Conservation (phyloP, 1,140 invertebrate species). For the Camponotus pennsylvanicus region DNA sequence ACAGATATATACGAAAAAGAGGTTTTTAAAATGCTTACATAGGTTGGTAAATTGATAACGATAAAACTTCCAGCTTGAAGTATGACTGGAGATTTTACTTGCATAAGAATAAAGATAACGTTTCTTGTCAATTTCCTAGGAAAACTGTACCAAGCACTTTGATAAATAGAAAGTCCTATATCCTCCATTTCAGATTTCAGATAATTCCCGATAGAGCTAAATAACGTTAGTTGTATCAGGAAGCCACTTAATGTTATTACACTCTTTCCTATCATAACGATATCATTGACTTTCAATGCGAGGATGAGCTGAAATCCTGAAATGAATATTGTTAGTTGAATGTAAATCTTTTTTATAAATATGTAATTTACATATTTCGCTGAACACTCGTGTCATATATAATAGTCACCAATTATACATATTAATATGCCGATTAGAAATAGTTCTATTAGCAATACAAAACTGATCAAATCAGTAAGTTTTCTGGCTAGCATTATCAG, state of each 20-base stretch:
- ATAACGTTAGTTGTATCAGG: slow-evolving; percentile 44
- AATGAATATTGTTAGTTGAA: background rate
- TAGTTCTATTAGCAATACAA: too few relatives aligned
- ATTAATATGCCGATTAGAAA: too few relatives aligned
- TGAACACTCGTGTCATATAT: background rate
- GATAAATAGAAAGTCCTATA: slow-evolving; percentile 50
- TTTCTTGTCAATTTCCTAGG: slow-evolving; percentile 21
- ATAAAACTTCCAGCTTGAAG: slow-evolving; percentile 50
- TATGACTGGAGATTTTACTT: background rate
- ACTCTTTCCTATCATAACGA: slow-evolving; percentile 34
- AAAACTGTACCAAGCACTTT: slow-evolving; percentile 45
- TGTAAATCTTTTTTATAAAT: too few relatives aligned
- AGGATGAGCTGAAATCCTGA: slow-evolving; percentile 67
- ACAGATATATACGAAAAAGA: slow-evolving; percentile 68
- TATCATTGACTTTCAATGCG: slow-evolving; percentile 12
- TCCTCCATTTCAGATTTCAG: slow-evolving; percentile 58
- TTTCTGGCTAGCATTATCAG: too few relatives aligned
- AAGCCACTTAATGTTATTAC: background rate
- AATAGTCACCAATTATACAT: too few relatives aligned
- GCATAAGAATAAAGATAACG: slow-evolving; percentile 49
- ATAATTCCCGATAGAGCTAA: slow-evolving; percentile 63
- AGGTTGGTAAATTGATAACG: slow-evolving; percentile 61
- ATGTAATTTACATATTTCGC: too few relatives aligned
- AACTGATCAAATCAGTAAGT: too few relatives aligned
- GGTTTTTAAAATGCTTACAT: slow-evolving; percentile 62